These are phyloP conservation scores for Himalopsyche phryganea DNA, from an alignment of 1,140 invertebrate genomes.

Conservation along the genomic window DNA sequence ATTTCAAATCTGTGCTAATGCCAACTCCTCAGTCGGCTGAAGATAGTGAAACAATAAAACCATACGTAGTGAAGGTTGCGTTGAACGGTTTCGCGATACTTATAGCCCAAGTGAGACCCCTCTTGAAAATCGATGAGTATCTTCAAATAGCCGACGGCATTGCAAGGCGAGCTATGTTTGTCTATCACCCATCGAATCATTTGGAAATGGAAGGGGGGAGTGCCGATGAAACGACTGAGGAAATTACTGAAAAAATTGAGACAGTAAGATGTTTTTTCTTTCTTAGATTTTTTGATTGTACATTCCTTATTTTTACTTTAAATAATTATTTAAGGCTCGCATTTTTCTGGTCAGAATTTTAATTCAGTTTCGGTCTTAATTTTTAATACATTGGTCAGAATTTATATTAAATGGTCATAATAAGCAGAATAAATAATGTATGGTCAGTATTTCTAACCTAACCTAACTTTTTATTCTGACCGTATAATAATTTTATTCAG, in stretches of 20 bases:
- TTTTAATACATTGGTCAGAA: too few species aligned
- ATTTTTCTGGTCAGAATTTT: too few species aligned
- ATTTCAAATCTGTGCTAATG: conserved; percentile 19
- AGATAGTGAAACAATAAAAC: background rate
- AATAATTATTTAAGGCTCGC: too few species aligned
- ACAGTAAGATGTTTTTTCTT: conserved; percentile 2
- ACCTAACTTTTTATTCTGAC: too few species aligned
- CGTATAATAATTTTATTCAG: too few species aligned
- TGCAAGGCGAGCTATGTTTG: conserved; percentile 17
- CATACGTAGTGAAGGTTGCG: conserved; percentile 13
- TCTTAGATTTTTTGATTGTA: background rate
- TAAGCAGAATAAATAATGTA: background rate
- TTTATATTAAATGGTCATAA: background rate
- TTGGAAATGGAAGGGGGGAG: background rate
- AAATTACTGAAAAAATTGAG: conserved; percentile 14
- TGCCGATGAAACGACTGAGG: conserved; percentile 9
- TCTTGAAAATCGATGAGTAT: conserved; percentile 14
- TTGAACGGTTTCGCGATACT: conserved; percentile 25
- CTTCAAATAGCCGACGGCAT: conserved; percentile 10
- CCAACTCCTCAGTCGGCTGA: background rate
- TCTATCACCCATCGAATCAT: background rate
- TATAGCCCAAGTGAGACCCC: conserved; percentile 9
- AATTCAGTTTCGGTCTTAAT: too few species aligned
- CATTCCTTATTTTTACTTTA: background rate
- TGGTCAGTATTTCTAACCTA: too few species aligned